A percentile compares a stretch with the other conserved stretches of the same genome.
Evolutionary conservation across 2,888 invertebrate species (phyloP).

Genomic region (Carterocephalus palaemon): DNA sequence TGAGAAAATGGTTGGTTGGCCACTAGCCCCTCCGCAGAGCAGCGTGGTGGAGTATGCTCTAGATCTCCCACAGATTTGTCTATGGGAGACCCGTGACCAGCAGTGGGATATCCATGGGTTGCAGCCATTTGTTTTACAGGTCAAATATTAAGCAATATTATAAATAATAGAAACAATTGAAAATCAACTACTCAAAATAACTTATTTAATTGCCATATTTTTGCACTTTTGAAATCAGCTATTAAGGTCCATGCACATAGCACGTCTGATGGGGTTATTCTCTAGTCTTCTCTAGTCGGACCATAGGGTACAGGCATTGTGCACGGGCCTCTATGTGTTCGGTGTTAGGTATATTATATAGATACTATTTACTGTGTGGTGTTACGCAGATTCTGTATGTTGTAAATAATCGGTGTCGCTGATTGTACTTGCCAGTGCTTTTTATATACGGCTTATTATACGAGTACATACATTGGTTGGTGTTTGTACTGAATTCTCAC

Average conservation of each 20-base stretch:
- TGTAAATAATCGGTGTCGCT: slow-evolving; percentile 62
- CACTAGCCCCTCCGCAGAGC: too few relatives aligned
- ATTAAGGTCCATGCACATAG: neutral
- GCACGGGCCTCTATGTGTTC: neutral
- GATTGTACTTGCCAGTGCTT: slow-evolving; percentile 69
- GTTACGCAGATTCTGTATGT: slow-evolving; percentile 36
- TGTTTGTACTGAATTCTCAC: slow-evolving; percentile 18
- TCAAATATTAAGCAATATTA: neutral
- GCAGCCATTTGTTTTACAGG: slow-evolving; percentile 19
- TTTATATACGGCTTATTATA: slow-evolving; percentile 52
- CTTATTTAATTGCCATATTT: slow-evolving; percentile 6
- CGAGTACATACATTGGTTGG: too few relatives aligned
- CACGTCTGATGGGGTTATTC: neutral
- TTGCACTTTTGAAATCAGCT: slow-evolving; percentile 13
- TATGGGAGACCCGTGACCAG: too few relatives aligned
- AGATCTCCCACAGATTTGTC: too few relatives aligned
- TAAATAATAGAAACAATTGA: neutral
- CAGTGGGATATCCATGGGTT: too few relatives aligned
- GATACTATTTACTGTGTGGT: slow-evolving; percentile 2
- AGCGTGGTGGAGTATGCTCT: too few relatives aligned
- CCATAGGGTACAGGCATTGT: too few relatives aligned
- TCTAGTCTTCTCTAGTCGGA: too few relatives aligned
- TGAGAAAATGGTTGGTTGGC: too few relatives aligned
- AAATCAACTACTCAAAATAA: neutral
- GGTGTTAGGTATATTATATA: too few relatives aligned